Evolutionary conservation across 2,888 invertebrate genomes (phyloP).

Genomic region (Ferrisia virgata): DNA sequence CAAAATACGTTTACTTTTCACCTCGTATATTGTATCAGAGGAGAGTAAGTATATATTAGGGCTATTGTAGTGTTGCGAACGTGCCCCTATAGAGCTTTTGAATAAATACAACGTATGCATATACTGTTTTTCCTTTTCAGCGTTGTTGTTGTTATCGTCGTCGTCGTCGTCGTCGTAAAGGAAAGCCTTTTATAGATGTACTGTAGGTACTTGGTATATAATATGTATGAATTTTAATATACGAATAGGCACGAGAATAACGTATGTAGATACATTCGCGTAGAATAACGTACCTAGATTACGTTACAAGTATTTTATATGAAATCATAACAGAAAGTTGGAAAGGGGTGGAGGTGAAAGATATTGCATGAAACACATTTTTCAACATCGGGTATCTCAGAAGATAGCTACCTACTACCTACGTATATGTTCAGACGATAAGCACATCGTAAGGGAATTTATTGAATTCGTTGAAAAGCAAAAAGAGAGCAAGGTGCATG

Average conservation of each 20-base stretch:
- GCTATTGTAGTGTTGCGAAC: background rate
- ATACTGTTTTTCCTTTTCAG: background rate
- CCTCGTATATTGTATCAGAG: background rate
- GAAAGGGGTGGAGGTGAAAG: too few relatives aligned
- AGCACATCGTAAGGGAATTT: too few relatives aligned
- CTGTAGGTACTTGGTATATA: background rate
- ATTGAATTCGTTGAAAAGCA: too few relatives aligned
- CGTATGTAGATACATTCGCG: too few relatives aligned
- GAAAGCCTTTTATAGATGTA: background rate
- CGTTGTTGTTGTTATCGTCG: too few relatives aligned
- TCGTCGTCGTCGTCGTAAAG: background rate
- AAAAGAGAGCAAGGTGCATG: too few relatives aligned
- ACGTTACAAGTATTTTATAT: too few relatives aligned
- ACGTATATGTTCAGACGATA: too few relatives aligned
- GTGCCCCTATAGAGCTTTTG: slow-evolving; percentile 6
- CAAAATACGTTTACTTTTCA: background rate
- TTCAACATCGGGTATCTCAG: too few relatives aligned
- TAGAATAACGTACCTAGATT: background rate
- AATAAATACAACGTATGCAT: background rate
- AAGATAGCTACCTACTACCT: too few relatives aligned
- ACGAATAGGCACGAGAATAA: background rate
- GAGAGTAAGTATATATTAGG: background rate
- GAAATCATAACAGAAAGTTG: background rate
- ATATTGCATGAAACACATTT: too few relatives aligned
- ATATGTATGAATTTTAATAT: background rate